Percentiles rank a stretch among this genome's conserved stretches.
phyloP scores from a whole-genome alignment of 2,888 invertebrate genomes.

The Caenorhabditis sp. region DNA sequence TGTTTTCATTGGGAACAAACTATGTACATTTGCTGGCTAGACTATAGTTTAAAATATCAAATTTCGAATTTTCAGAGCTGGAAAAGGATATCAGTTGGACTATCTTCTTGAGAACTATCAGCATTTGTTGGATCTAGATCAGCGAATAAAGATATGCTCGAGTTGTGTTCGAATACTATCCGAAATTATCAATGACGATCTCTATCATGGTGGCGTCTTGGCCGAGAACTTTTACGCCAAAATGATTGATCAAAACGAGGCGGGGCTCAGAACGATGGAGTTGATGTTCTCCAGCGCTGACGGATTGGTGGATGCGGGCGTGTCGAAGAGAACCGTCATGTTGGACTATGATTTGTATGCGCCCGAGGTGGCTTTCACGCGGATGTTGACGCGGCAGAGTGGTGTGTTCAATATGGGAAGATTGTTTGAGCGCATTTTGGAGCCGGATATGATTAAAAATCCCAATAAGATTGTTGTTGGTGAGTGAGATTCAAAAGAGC shows the following conservation, averaged over 20 bases:
- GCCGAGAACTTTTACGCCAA: conserved; percentile 22
- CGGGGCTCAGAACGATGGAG: conserved; percentile 3
- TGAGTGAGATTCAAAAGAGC: too few relatives aligned
- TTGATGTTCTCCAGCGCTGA: conserved; percentile 19
- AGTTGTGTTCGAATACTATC: conserved; percentile 28
- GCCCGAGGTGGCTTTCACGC: conserved; percentile 35
- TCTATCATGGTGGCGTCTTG: conserved; percentile 27
- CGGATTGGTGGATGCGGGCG: conserved; percentile 5
- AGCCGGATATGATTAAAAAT: conserved; percentile 13
- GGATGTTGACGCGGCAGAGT: conserved; percentile 20
- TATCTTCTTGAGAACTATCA: conserved; percentile 12
- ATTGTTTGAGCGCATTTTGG: conserved; percentile 27
- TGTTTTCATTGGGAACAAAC: not conserved
- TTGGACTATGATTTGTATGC: conserved; percentile 34
- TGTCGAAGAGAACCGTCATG: not conserved
- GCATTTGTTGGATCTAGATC: conserved; percentile 15
- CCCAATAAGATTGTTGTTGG: too few relatives aligned
- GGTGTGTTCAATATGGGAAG: conserved; percentile 36
- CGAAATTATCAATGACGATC: conserved; percentile 17
- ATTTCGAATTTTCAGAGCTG: not conserved
- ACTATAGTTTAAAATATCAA: too few relatives aligned
- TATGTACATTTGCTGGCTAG: too few relatives aligned
- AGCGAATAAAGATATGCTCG: conserved; percentile 31
- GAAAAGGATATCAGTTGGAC: conserved; percentile 12
- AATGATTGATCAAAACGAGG: not conserved